These are phyloP conservation scores for Diarsia mendica DNA, from an alignment of 2,888 invertebrate genomes.

Conservation along the genomic window DNA sequence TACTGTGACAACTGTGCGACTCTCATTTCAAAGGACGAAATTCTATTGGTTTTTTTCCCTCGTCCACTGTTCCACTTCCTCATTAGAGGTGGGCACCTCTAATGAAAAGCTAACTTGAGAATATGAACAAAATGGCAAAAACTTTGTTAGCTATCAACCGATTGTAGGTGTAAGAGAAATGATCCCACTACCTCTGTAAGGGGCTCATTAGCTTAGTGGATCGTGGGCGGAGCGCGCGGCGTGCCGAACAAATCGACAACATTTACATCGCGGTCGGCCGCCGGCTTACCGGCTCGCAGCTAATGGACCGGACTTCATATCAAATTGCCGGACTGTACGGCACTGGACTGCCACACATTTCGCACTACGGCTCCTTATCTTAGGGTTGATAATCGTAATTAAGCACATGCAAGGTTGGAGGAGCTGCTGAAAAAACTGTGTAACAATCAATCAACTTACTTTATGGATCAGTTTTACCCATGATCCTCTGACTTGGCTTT, in stretches of 20 bases:
- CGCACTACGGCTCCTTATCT: slow-evolving; percentile 13
- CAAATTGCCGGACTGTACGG: slow-evolving; percentile 67
- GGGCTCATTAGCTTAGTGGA: slow-evolving; percentile 76
- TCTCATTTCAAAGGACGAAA: background rate
- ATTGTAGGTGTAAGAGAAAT: slow-evolving; percentile 66
- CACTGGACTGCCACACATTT: slow-evolving; percentile 45
- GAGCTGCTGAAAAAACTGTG: background rate
- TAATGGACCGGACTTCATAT: slow-evolving; percentile 73
- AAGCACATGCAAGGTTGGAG: background rate
- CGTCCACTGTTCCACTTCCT: background rate
- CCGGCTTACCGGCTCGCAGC: slow-evolving; percentile 67
- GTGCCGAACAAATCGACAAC: slow-evolving; percentile 75
- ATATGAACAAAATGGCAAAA: slow-evolving; percentile 34
- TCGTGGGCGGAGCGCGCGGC: slow-evolving; percentile 55
- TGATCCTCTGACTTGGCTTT: no score
- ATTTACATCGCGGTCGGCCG: slow-evolving; percentile 75
- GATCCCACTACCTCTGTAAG: slow-evolving; percentile 69
- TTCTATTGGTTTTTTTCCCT: background rate
- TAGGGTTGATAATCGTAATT: slow-evolving; percentile 21
- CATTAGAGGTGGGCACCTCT: no score
- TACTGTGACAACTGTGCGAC: background rate
- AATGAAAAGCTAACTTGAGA: background rate
- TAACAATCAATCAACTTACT: background rate
- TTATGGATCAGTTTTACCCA: no score
- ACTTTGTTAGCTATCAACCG: slow-evolving; percentile 55